Conservation (phyloP, 2,113 vertebrate genomes). For the Boleophthalmus pectinirostris region DNA sequence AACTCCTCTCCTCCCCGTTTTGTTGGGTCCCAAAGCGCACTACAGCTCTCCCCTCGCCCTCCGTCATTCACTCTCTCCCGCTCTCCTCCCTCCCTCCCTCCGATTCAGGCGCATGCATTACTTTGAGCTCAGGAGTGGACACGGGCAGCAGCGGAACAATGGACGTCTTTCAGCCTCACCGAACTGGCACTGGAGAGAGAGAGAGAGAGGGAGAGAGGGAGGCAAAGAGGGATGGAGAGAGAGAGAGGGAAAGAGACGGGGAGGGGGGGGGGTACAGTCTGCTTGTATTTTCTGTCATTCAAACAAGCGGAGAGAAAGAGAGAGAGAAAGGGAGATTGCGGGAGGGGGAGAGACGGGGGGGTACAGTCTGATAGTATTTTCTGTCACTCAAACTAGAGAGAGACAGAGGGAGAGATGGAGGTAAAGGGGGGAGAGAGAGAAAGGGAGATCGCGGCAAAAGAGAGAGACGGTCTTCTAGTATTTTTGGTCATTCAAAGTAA, state of each 20-base stretch:
- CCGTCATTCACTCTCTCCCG: slow-evolving; percentile 53
- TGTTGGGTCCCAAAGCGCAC: slow-evolving; percentile 42
- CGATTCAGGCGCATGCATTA: slow-evolving; percentile 80
- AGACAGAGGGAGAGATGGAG: too few relatives aligned
- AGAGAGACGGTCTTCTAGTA: too few relatives aligned
- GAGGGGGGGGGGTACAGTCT: slow-evolving; percentile 5
- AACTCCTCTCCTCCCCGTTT: slow-evolving; percentile 33
- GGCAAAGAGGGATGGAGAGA: not conserved
- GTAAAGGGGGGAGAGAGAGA: too few relatives aligned
- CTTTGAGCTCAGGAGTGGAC: slow-evolving; percentile 78
- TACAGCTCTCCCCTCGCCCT: slow-evolving; percentile 52
- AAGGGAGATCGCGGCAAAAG: too few relatives aligned
- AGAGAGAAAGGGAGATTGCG: not conserved
- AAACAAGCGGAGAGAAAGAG: not conserved
- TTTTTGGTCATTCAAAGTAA: too few relatives aligned
- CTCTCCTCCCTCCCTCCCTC: slow-evolving; percentile 55
- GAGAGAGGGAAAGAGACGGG: not conserved
- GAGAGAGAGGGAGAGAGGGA: slow-evolving; percentile 31
- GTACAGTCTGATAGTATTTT: too few relatives aligned
- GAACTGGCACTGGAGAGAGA: slow-evolving; percentile 41
- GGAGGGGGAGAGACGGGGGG: too few relatives aligned
- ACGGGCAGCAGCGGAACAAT: slow-evolving; percentile 81
- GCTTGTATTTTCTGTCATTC: too few relatives aligned
- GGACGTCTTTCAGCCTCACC: slow-evolving; percentile 81
- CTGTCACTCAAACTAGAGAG: too few relatives aligned